Conservation (phyloP, 2,888 invertebrate genomes). For the Eupsilia transversa region DNA sequence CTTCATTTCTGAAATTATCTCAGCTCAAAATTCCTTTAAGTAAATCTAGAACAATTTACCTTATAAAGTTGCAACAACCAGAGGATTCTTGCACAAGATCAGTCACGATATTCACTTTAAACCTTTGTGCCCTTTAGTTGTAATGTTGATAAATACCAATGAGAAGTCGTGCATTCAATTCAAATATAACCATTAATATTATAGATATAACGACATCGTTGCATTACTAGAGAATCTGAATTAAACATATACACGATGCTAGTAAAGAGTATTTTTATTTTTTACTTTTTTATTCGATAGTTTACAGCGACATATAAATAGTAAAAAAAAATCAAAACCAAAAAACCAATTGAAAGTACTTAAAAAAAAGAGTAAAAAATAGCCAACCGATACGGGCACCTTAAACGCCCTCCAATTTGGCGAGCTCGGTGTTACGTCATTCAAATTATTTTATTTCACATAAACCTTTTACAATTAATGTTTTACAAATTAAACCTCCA, state of each 20-base stretch:
- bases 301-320: too few species aligned
- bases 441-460: too few species aligned
- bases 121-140: slow-evolving; percentile 51
- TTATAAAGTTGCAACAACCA: slow-evolving; percentile 40
- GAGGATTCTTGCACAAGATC: slow-evolving; percentile 53
- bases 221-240: not conserved
- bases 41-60: slow-evolving; percentile 27
- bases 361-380: too few species aligned
- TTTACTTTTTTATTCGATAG: too few species aligned
- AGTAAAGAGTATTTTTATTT: too few species aligned
- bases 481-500: too few species aligned
- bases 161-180: slow-evolving; percentile 51
- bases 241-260: not conserved
- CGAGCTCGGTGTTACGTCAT: too few species aligned
- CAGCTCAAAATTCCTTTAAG: not conserved
- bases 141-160: slow-evolving; percentile 48
- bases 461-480: too few species aligned
- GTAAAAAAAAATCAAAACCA: too few species aligned
- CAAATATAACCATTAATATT: slow-evolving; percentile 28
- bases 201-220: slow-evolving; percentile 5
- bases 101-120: slow-evolving; percentile 62
- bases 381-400: too few species aligned
- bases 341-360: too few species aligned
- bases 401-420: too few species aligned
- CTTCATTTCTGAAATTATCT: not conserved